Evolutionary conservation across 2,797 vertebrate genomes (phyloP), one percentile per base, ranked within the genome.

Genomic region (Aythya fuligula): DNA sequence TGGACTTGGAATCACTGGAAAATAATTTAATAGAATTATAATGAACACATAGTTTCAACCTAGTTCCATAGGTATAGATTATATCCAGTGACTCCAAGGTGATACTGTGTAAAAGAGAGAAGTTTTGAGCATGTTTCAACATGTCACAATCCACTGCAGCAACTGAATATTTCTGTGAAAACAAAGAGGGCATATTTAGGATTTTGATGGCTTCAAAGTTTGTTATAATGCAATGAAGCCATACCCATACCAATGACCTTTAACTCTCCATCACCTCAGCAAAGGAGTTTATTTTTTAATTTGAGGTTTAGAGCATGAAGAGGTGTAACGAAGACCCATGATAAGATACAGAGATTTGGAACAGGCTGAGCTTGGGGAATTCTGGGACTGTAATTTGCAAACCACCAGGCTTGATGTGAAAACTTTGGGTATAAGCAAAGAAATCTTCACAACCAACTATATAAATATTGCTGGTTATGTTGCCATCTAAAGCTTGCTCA

Each of bases 401-500:
- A 49, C 30, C 47, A 86, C 38, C 13, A 80, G 30, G 19, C 38
- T 39, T 85, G 69, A 75, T 93, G 60, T 51, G 54, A 85, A 78
- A 47, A 32, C 43, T 87, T 41, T 15, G 13, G 6, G 9, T 78
- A 80, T 41, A 74, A 80, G 43, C 58, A 66, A 85, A 77, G 69
- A 85, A 87, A 89, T 92, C 41, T 73, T 70, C 47, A 34, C 43
- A 72, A 92, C 22, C 7, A 19, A 53, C 51, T 57, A 64, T 54
- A 92, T 96, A 90, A 96, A 95, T 97, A 96, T 94, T 53, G 38
- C 20, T 80, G 80, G 57, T 75, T 87, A 72, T 0, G 1, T 45
- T 72, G 51, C 58, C 67, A 87, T 93, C 58, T 93, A 94, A 95
- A 96, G 47, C n/a, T 57, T 87, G 60, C 72, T 93, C 77, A 93